phyloP scores from a whole-genome alignment of 2,113 vertebrate species.

The Mohoua ochrocephala region DNA sequence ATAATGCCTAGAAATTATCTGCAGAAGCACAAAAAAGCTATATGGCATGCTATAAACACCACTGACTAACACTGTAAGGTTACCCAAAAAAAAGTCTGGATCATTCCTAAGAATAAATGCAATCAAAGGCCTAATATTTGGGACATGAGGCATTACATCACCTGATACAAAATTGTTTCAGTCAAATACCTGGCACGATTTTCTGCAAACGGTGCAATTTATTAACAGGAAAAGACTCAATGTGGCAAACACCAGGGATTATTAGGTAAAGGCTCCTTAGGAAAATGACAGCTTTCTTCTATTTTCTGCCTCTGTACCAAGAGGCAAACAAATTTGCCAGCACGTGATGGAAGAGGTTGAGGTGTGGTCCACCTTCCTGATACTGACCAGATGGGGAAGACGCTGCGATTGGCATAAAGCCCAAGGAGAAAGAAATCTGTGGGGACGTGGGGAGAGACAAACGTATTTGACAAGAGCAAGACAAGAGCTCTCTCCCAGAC shows the following conservation, averaged over 20 bases:
- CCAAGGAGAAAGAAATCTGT: slow-evolving; percentile 18
- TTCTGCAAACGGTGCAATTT: neutral
- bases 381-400: slow-evolving; percentile 41
- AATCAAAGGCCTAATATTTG: neutral
- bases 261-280: neutral
- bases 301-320: neutral
- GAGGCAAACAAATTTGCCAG: neutral
- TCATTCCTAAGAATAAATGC: neutral
- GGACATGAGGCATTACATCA: neutral
- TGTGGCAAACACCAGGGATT: neutral
- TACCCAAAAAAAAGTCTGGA: neutral
- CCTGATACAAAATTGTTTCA: neutral
- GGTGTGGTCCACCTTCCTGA: neutral
- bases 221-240: neutral
- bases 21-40: neutral
- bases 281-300: neutral
- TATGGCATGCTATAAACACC: neutral
- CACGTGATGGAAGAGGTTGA: neutral
- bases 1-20: neutral
- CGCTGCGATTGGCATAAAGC: neutral
- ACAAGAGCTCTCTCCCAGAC: slow-evolving; percentile 3
- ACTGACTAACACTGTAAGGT: neutral
- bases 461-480: slow-evolving; percentile 9
- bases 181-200: neutral
- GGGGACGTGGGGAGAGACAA: neutral